Base-by-base conservation (phyloP, 2,797 vertebrate genomes). In the Apodemus agrarius region DNA sequence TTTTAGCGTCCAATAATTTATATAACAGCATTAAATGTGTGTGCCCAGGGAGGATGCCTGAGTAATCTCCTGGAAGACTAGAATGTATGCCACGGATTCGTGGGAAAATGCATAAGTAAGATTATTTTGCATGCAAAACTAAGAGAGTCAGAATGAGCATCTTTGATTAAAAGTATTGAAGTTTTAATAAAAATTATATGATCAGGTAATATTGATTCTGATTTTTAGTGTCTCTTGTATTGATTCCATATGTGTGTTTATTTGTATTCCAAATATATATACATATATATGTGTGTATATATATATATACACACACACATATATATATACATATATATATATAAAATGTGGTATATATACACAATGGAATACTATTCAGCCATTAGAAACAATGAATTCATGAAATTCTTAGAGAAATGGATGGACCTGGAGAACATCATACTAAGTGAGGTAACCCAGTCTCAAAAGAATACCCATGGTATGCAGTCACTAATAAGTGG, bases 141-240 rank as follows among this genome's bases (percentile, higher is more conserved):
- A 79, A 46, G 11, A 69, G n/a, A 49, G 21, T 74, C 84, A 5
- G 4, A 91, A 91, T 29, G 3, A 11, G 4, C 1, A 59, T 72
- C 61, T 93, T 29, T 93, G 54, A 1, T 37, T 89, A 57, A 89
- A 80, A 52, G 3, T 3, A 69, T 46, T 12, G 16, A 90, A 76
- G 49, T 10, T 75, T 89, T 40, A 37, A 2, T 84, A 63, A 88
- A 90, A 83, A 63, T 83, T 75, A 29, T 21, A 19, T 76, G 59
- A 75, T 67, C n/a, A 87, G 57, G 2, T n/a, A 74, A 92, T 34
- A 78, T 6, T 84, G 31, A n/a, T 89, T 95, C 54, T 97, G 76
- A 93, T 59, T 43, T 92, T 31, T 81, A 79, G 3, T 83, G 34
- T 6, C 2, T 87, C 82, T 46, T 74, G 0, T 43, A 49, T 80